Evolutionary conservation across 1,140 invertebrate genomes (phyloP), one percentile per base, ranked within the genome.

Genomic region (Scylla paramamosain): DNA sequence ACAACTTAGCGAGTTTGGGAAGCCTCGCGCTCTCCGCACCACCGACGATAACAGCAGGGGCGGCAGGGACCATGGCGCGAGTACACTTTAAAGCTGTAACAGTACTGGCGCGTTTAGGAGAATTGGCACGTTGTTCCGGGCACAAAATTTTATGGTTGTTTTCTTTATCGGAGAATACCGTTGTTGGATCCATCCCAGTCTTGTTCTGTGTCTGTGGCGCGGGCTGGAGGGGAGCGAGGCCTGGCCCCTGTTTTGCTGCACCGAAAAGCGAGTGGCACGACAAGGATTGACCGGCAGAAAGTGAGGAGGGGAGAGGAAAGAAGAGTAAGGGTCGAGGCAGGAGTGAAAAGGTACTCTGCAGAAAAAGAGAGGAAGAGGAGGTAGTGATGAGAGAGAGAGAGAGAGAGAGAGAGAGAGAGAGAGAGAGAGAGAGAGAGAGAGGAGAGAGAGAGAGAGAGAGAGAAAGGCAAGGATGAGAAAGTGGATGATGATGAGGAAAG

Each of bases 331-430:
- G 20, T n/a, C 67, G 67, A 7, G 67, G 52, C 52, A 12, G 20
- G 52, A 59, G 52, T 59, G 52, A 59, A 20, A 77, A 77, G 67
- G 67, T 77, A 77, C 67, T 77, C 12, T 12, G 67, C 20, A 77
- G 67, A 77, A n/a, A n/a, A 20, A 77, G 20, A 77, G 20, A 77
- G 67, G 8, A n/a, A n/a, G 67, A 77, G 67, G 52, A 59, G 52
- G 52, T 16, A 20, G 20, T 12, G 52, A 12, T 12, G 20, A n/a
- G 67, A 77, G 67, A 77, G 67, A n/a, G n/a, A n/a, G n/a, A n/a
- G 67, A 77, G 67, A 77, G 67, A n/a, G n/a, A n/a, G n/a, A n/a
- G 67, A 77, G 67, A 77, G 67, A n/a, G n/a, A n/a, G n/a, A n/a
- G 67, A 77, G 67, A 77, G 67, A n/a, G n/a, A n/a, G n/a, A n/a